Conservation (phyloP, 2,797 vertebrate genomes). For the Coregonus sp. region DNA sequence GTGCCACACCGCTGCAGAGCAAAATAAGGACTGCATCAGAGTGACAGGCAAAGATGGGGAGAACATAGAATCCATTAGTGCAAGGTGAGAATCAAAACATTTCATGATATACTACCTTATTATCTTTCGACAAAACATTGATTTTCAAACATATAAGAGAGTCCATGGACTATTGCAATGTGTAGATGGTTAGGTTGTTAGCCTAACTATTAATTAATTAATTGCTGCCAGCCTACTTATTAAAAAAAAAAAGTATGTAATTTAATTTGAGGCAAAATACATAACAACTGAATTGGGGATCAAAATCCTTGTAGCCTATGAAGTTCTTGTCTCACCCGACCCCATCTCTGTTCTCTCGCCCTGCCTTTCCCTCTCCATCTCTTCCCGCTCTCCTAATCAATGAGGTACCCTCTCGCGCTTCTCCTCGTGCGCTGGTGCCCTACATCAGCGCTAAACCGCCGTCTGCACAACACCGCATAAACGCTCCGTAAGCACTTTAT, state of each 20-base stretch:
- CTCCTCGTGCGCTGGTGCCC: slow-evolving; percentile 58
- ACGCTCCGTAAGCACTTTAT: slow-evolving; percentile 81
- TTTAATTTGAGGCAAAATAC: background rate
- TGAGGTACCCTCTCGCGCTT: slow-evolving; percentile 42
- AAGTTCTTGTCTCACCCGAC: slow-evolving; percentile 13
- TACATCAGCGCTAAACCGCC: slow-evolving; percentile 66
- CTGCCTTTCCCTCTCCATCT: slow-evolving; percentile 21
- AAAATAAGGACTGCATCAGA: background rate
- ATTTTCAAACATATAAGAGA: background rate
- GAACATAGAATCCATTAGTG: background rate
- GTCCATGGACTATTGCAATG: background rate
- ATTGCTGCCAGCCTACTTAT: background rate
- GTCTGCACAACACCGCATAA: slow-evolving; percentile 73
- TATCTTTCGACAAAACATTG: background rate
- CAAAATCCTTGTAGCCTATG: background rate
- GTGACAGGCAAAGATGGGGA: background rate
- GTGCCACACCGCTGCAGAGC: background rate
- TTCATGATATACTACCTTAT: background rate
- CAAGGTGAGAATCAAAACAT: background rate
- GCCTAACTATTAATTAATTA: background rate
- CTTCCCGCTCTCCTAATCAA: slow-evolving; percentile 56
- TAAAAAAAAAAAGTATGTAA: background rate
- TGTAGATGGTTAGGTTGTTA: background rate
- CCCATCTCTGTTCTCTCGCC: slow-evolving; percentile 7
- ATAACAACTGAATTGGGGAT: background rate